These are phyloP conservation scores for Dolichoris vasculosae DNA, from an alignment of 1,140 invertebrate species.

Conservation along the genomic window DNA sequence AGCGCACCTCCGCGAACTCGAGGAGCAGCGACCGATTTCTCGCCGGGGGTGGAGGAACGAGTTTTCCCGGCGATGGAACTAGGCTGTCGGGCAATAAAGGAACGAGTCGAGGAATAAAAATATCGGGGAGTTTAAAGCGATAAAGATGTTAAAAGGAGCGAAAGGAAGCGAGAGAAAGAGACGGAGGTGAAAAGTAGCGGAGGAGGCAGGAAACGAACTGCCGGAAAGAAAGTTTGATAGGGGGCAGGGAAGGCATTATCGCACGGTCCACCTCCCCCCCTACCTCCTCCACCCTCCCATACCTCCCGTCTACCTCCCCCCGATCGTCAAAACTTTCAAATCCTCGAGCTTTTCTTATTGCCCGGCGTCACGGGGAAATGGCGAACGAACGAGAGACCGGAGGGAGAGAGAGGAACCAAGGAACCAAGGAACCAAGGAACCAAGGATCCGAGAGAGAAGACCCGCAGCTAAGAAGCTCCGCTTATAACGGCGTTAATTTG, in stretches of 20 bases:
- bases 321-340: conserved; percentile 58
- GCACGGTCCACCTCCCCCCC: conserved; percentile 35
- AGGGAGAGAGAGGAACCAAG: not conserved
- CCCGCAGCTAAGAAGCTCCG: not conserved
- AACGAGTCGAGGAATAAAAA: not conserved
- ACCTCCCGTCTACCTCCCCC: not conserved
- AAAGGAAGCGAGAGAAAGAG: conserved; percentile 13
- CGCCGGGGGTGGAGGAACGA: not conserved
- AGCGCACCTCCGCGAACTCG: not conserved
- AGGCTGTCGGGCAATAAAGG: not conserved
- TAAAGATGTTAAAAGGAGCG: not conserved
- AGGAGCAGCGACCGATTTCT: not conserved
- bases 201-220: conserved; percentile 34
- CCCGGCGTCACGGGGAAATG: conserved; percentile 48
- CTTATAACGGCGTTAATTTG: not conserved
- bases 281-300: not conserved
- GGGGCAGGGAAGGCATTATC: conserved; percentile 55
- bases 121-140: conserved; percentile 33
- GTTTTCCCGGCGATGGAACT: not conserved
- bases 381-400: not conserved
- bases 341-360: conserved; percentile 54
- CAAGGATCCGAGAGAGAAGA: not conserved
- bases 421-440: not conserved
- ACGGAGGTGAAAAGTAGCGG: conserved; percentile 56
- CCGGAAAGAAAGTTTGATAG: conserved; percentile 56